Conservation (phyloP, 1,140 invertebrate genomes). For the Propsilocerus akamusi region DNA sequence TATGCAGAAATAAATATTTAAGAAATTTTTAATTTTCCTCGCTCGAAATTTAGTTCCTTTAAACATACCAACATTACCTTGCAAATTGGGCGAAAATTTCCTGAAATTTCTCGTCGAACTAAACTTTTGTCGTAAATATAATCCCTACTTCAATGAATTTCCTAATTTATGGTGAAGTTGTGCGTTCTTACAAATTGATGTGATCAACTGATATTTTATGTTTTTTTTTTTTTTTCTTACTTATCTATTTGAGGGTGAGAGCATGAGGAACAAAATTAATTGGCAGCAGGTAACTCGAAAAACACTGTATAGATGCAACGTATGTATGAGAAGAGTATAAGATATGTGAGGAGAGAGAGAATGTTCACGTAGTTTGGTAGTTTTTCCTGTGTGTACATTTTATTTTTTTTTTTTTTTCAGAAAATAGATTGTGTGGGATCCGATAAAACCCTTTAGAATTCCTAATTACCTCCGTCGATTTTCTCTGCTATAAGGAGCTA, state of each 20-base stretch:
- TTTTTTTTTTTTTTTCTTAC: no score
- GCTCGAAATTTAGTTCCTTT: no score
- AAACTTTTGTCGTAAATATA: neutral
- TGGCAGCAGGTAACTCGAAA: neutral
- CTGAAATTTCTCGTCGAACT: neutral
- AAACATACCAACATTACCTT: neutral
- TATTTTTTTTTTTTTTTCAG: no score
- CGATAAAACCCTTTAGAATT: neutral
- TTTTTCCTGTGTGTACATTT: neutral
- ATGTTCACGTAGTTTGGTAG: neutral
- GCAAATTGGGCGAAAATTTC: neutral
- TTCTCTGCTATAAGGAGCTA: neutral
- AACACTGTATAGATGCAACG: neutral
- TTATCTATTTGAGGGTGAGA: no score
- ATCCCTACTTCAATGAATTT: neutral
- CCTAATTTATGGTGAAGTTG: neutral
- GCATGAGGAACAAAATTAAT: neutral
- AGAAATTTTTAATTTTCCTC: no score
- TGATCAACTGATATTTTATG: neutral
- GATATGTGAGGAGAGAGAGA: neutral
- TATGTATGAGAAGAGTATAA: neutral
- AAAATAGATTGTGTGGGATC: no score
- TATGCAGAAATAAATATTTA: no score
- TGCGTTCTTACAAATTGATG: neutral
- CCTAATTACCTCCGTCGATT: neutral